Evolutionary conservation across 1,140 invertebrate genomes (phyloP).

Genomic region (Pogonomyrmex californicus): DNA sequence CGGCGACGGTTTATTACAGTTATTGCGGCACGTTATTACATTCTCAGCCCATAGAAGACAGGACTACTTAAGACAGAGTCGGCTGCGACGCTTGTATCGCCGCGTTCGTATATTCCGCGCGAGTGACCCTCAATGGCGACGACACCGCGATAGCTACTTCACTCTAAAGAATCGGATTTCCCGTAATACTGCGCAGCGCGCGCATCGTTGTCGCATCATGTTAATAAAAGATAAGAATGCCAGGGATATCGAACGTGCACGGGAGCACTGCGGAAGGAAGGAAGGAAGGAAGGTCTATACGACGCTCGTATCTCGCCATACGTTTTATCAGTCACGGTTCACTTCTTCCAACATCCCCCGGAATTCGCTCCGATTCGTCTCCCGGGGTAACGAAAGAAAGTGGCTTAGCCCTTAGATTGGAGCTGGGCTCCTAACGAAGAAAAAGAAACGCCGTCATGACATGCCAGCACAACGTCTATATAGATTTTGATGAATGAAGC

Average conservation of each 20-base stretch:
- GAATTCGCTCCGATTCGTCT: slow-evolving; percentile 56
- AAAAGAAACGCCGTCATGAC: slow-evolving; percentile 36
- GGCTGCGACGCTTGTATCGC: slow-evolving; percentile 34
- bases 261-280: background rate
- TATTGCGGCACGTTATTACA: slow-evolving; percentile 60
- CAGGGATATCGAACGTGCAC: slow-evolving; percentile 24
- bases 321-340: slow-evolving; percentile 63
- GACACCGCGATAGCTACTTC: slow-evolving; percentile 42
- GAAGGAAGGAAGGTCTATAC: slow-evolving; percentile 9
- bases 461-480: background rate
- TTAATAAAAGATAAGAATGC: slow-evolving; percentile 63
- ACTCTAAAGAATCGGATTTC: slow-evolving; percentile 44
- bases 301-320: slow-evolving; percentile 43
- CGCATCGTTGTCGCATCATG: slow-evolving; percentile 53
- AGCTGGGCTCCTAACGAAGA: slow-evolving; percentile 38
- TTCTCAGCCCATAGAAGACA: slow-evolving; percentile 35
- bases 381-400: slow-evolving; percentile 50
- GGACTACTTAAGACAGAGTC: slow-evolving; percentile 45
- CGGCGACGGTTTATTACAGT: slow-evolving; percentile 58
- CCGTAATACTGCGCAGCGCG: slow-evolving; percentile 43
- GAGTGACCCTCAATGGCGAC: slow-evolving; percentile 37
- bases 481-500: slow-evolving; percentile 35
- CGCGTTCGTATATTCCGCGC: slow-evolving; percentile 37
- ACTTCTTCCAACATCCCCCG: slow-evolving; percentile 36
- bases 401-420: background rate